Percentiles rank a stretch among this genome's conserved stretches.
Evolutionary conservation across 2,888 invertebrate species (phyloP).

Genomic region (Busseola fusca): DNA sequence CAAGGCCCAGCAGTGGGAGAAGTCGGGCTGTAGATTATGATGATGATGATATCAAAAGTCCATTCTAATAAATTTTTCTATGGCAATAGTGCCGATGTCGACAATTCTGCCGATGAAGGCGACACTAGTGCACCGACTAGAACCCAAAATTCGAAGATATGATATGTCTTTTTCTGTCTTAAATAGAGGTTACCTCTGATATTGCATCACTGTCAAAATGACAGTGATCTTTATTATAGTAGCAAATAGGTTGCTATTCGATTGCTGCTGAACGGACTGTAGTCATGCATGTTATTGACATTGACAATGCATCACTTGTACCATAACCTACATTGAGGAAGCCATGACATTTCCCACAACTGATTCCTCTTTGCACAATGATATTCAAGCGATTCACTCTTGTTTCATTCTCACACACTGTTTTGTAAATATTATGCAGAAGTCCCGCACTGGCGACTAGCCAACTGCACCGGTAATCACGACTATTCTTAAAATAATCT

Average conservation of each 20-base stretch:
- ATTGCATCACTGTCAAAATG: neutral
- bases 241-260: neutral
- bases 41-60: neutral
- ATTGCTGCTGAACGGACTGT: neutral
- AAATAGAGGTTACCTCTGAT: neutral
- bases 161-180: too few species aligned
- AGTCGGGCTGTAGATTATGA: neutral
- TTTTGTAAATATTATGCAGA: slow-evolving; percentile 38
- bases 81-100: too few species aligned
- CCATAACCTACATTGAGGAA: neutral
- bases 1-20: too few species aligned
- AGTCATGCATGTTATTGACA: neutral
- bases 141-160: too few species aligned
- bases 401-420: slow-evolving; percentile 18
- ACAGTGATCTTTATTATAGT: neutral
- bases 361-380: slow-evolving; percentile 22
- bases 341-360: slow-evolving; percentile 31
- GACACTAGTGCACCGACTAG: too few species aligned
- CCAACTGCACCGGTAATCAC: slow-evolving; percentile 12
- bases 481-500: slow-evolving; percentile 23
- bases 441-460: slow-evolving; percentile 16
- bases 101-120: too few species aligned
- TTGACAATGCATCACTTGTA: neutral
- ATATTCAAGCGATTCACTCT: slow-evolving; percentile 4
- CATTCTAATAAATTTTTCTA: too few species aligned